Evolutionary conservation across 2,113 vertebrate genomes (phyloP), one percentile per base, ranked within the genome.

Genomic region (Quiscalus mexicanus): DNA sequence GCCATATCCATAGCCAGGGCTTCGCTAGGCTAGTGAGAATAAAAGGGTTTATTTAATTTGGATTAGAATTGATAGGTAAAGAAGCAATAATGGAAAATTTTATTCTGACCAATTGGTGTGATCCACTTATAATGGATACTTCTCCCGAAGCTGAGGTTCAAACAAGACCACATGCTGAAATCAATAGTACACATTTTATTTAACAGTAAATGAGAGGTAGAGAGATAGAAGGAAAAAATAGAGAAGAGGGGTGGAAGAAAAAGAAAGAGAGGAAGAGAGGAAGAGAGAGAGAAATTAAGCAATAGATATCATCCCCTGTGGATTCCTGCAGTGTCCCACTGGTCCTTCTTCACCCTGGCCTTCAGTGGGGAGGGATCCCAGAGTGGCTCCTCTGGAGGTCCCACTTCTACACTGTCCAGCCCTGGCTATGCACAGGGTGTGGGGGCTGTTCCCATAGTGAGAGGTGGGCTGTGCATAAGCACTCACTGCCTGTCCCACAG

Each of bases 391-490:
- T 35, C 24, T 20, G 24, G 10, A 12, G 30, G 12, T 13, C 4
- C 8, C 35, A 20, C 24, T 30, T 49, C 35, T 11, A 1, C 1
- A 4, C 30, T 49, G 12, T 6, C 30, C 15, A 17, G 30, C 12
- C n/a, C 41, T 65, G 82, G 19, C 5, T 39, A 3, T 12, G 3
- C n/a, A 16, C 30, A 11, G 35, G 35, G 19, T 56, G 35, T 16
- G 10, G 42, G 12, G 49, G 60, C 19, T 23, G 28, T 7, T 39
- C 50, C 59, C 42, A 28, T 2, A 16, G 15, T 0, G 1, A 13
- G 42, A 41, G 12, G 9, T 11, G 30, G 30, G 6, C 35, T 75
- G 24, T 50, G 55, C 24, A 50, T 6, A 11, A 50, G 37, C 45
- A 52, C 31, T 24, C 17, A 1, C 55, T 60, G 65, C 55, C 65